Percentiles rank a stretch among this genome's conserved stretches.
These are phyloP conservation scores for Crenichthys baileyi DNA, from an alignment of 2,797 vertebrate species.

Conservation along the genomic window DNA sequence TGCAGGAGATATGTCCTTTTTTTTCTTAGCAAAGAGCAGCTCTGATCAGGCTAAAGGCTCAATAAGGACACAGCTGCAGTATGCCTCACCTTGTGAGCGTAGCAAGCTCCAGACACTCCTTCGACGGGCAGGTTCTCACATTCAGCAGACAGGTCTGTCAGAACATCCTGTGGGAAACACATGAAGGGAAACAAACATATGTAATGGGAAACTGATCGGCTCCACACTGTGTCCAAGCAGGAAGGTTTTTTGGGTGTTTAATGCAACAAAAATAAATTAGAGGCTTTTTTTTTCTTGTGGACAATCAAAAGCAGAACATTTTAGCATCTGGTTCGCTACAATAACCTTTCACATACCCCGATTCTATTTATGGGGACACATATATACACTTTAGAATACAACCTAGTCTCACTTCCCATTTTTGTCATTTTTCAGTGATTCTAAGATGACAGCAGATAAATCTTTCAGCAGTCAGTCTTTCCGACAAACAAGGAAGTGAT, in stretches of 20 bases:
- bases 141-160: conserved; percentile 94
- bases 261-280: too few species aligned
- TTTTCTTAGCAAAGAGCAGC: background rate
- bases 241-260: background rate
- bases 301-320: background rate
- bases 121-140: conserved; percentile 89
- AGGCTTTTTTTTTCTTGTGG: background rate
- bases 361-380: background rate
- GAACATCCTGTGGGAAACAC: conserved; percentile 83
- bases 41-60: background rate
- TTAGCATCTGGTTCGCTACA: background rate
- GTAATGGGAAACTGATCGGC: background rate
- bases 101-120: conserved; percentile 87
- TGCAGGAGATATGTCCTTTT: conserved; percentile 49
- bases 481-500: conserved; percentile 39
- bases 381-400: background rate
- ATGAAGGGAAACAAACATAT: background rate
- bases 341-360: background rate
- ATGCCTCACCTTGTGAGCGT: conserved; percentile 90
- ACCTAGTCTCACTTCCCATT: background rate
- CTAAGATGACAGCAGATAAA: background rate
- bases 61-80: background rate
- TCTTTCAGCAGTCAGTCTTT: conserved; percentile 1
- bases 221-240: background rate
- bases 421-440: background rate